These are phyloP conservation scores for Bombus breviceps DNA, from an alignment of 1,140 invertebrate genomes.

Conservation along the genomic window DNA sequence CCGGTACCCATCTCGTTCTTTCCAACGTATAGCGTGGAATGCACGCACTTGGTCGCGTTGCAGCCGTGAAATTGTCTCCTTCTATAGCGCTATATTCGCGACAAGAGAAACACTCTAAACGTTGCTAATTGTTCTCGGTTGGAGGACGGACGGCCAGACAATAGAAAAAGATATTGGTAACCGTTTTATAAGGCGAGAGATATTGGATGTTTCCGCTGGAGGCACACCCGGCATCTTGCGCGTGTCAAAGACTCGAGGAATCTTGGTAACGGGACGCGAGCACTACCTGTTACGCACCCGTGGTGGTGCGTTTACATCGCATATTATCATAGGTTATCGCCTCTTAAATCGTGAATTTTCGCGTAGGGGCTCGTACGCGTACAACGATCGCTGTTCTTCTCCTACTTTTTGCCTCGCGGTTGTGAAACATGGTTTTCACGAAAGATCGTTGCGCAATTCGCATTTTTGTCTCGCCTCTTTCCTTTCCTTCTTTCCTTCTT, in stretches of 20 bases:
- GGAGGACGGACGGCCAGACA: not conserved
- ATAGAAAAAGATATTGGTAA: not conserved
- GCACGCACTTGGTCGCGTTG: conserved; percentile 2
- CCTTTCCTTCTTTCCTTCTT: not conserved
- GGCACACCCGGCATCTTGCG: conserved; percentile 32
- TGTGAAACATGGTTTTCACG: conserved; percentile 26
- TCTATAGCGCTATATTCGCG: not conserved
- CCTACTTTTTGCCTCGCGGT: not conserved
- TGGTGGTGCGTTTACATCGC: conserved; percentile 48
- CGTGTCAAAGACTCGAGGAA: conserved; percentile 41
- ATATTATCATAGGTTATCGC: conserved; percentile 60
- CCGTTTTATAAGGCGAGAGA: not conserved
- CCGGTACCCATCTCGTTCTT: not conserved
- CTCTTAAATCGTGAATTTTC: conserved; percentile 31
- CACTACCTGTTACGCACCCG: conserved; percentile 62
- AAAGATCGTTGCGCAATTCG: not conserved
- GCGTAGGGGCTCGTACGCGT: not conserved
- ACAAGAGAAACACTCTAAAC: conserved; percentile 42
- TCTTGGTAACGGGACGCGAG: conserved; percentile 60
- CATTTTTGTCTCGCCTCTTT: not conserved
- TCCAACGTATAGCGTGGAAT: not conserved
- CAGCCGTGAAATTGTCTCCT: conserved; percentile 32
- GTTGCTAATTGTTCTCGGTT: conserved; percentile 48
- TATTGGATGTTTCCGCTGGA: conserved; percentile 10
- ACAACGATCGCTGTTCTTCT: not conserved